phyloP scores from a whole-genome alignment of 2,888 invertebrate genomes.

The Stenolophus ochropezus region DNA sequence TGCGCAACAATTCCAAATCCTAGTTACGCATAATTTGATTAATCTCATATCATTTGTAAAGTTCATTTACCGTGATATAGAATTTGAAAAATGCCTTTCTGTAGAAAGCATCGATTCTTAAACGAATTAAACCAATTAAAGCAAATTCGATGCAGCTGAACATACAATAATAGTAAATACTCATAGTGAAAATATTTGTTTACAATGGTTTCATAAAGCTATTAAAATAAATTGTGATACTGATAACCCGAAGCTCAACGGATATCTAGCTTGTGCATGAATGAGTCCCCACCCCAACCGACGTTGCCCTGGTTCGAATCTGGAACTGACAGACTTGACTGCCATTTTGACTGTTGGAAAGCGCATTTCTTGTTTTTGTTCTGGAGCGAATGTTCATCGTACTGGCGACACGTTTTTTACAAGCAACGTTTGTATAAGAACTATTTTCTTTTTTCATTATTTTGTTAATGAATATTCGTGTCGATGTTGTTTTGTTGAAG shows the following conservation, averaged over 20 bases:
- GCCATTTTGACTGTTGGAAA: slow-evolving; percentile 46
- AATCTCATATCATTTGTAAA: background rate
- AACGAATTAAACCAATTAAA: slow-evolving; percentile 21
- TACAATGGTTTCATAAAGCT: slow-evolving; percentile 17
- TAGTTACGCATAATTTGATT: background rate
- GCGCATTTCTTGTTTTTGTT: slow-evolving; percentile 34
- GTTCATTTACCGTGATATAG: background rate
- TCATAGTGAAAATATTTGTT: background rate
- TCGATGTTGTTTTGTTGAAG: slow-evolving; percentile 58
- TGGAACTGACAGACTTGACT: slow-evolving; percentile 44
- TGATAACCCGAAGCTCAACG: background rate
- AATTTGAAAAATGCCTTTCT: background rate
- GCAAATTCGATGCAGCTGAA: slow-evolving; percentile 1
- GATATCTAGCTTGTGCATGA: slow-evolving; percentile 7
- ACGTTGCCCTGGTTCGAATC: slow-evolving; percentile 12
- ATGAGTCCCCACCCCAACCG: slow-evolving; percentile 2
- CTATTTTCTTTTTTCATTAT: slow-evolving; percentile 49
- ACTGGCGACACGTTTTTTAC: slow-evolving; percentile 41
- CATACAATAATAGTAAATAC: background rate
- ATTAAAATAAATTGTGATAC: slow-evolving; percentile 32
- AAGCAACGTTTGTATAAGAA: slow-evolving; percentile 19
- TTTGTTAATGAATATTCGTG: slow-evolving; percentile 49
- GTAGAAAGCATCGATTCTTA: slow-evolving; percentile 7
- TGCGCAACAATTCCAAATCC: background rate
- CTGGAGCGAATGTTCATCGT: slow-evolving; percentile 16